A percentile compares a stretch with the other conserved stretches of the same genome.
phyloP scores from a whole-genome alignment of 2,113 vertebrate genomes.

The Numenius arquata region DNA sequence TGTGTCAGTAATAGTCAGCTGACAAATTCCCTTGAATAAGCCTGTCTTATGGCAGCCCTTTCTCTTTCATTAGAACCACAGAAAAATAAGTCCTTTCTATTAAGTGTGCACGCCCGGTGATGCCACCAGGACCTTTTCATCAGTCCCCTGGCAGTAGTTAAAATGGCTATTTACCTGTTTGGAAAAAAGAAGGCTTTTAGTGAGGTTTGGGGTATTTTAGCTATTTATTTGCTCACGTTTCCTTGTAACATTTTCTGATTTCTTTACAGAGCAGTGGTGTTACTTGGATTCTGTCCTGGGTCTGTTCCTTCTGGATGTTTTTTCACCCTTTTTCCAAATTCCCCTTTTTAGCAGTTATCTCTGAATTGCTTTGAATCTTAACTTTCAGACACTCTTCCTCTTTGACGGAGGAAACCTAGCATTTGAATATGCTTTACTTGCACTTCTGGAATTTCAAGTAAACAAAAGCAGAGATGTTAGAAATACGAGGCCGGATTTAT shows the following conservation, averaged over 20 bases:
- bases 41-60: fast-evolving
- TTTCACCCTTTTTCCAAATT: not conserved
- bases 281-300: not conserved
- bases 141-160: not conserved
- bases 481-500: not conserved
- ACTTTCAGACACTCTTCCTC: not conserved
- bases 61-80: not conserved
- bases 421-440: not conserved
- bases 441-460: not conserved
- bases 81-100: not conserved
- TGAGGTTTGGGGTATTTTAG: not conserved
- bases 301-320: not conserved
- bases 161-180: not conserved
- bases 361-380: not conserved
- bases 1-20: not conserved
- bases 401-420: not conserved
- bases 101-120: not conserved
- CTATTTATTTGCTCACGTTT: not conserved
- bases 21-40: not conserved
- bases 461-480: not conserved
- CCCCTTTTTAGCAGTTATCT: not conserved
- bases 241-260: not conserved
- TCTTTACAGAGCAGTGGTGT: not conserved
- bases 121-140: not conserved
- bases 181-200: not conserved